Evolutionary conservation across 2,888 invertebrate genomes (phyloP).

Genomic region (Drosophila suboccidentalis): DNA sequence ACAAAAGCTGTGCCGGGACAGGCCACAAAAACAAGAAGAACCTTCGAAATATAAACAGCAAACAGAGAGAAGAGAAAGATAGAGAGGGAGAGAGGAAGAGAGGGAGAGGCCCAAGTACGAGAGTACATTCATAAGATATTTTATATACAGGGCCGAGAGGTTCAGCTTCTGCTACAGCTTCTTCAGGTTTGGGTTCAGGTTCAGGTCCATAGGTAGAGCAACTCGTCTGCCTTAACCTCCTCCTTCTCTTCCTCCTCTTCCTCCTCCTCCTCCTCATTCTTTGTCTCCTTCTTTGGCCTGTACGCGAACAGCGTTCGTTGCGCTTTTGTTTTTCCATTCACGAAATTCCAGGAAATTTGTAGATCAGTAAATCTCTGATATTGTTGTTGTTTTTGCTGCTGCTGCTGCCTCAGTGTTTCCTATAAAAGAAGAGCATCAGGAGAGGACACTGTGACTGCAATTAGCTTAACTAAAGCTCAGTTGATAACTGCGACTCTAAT

Average conservation of each 20-base stretch:
- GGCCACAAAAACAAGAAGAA: slow-evolving; percentile 53
- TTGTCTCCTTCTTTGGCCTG: slow-evolving; percentile 22
- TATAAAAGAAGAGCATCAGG: slow-evolving; percentile 62
- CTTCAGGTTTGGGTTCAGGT: slow-evolving; percentile 60
- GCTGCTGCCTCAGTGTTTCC: slow-evolving; percentile 52
- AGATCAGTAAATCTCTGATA: slow-evolving; percentile 77
- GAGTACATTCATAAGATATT: slow-evolving; percentile 71
- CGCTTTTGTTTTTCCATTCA: slow-evolving; percentile 82
- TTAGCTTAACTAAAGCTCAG: slow-evolving; percentile 56
- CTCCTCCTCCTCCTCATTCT: slow-evolving; percentile 1
- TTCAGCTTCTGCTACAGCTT: slow-evolving; percentile 51
- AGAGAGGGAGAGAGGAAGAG: slow-evolving; percentile 3
- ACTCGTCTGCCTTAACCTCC: slow-evolving; percentile 44
- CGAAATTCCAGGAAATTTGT: slow-evolving; percentile 79
- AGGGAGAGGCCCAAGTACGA: slow-evolving; percentile 61
- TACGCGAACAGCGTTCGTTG: slow-evolving; percentile 54
- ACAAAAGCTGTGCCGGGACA: slow-evolving; percentile 69
- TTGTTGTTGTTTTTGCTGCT: slow-evolving; percentile 26
- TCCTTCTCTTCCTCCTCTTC: slow-evolving; percentile 11
- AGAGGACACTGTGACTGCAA: slow-evolving; percentile 55
- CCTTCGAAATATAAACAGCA: slow-evolving; percentile 61
- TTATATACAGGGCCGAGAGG: slow-evolving; percentile 43
- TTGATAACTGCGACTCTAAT: slow-evolving; percentile 30
- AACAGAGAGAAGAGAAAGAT: slow-evolving; percentile 16
- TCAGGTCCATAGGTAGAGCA: slow-evolving; percentile 63